phyloP scores from a whole-genome alignment of 1,140 invertebrate species.

The Cephus cinctus region DNA sequence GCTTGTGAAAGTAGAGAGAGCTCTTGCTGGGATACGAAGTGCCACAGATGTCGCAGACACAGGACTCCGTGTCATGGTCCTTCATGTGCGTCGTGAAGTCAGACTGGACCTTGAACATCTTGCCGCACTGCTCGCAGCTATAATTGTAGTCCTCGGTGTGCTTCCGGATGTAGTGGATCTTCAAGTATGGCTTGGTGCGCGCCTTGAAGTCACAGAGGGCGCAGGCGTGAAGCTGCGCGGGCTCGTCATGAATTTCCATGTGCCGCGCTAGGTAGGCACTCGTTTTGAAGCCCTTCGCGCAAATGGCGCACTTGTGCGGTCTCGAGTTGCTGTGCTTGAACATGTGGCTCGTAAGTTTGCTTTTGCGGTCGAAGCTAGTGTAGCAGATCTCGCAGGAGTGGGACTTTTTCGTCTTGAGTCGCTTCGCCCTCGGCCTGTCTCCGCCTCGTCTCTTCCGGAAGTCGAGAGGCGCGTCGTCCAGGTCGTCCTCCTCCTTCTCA shows the following conservation, averaged over 20 bases:
- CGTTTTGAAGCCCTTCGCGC: constrained; percentile 54
- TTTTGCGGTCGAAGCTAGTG: constrained; percentile 37
- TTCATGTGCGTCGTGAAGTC: constrained; percentile 55
- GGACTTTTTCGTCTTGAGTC: constrained; percentile 14
- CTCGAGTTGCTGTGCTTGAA: constrained; percentile 48
- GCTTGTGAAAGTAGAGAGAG: constrained; percentile 44
- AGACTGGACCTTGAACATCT: constrained; percentile 60
- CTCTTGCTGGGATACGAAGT: constrained; percentile 57
- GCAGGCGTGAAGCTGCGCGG: constrained; percentile 31
- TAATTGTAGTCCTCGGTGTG: constrained; percentile 57
- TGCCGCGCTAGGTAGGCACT: constrained; percentile 52
- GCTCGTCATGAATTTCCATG: constrained; percentile 52
- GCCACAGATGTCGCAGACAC: constrained; percentile 59
- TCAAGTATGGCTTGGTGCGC: constrained; percentile 49
- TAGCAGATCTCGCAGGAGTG: constrained; percentile 45
- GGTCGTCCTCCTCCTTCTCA: neutral
- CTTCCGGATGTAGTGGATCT: constrained; percentile 57
- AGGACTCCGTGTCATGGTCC: constrained; percentile 50
- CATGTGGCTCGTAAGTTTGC: constrained; percentile 44
- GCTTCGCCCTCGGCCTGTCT: too few relatives aligned
- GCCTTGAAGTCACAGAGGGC: constrained; percentile 46
- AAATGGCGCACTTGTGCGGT: constrained; percentile 54
- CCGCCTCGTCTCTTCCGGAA: constrained; percentile 4
- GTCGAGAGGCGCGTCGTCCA: constrained; percentile 16
- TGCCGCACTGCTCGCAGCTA: constrained; percentile 63